Conservation (phyloP, 2,113 vertebrate species). For the Sterrhoptilus dennistouni region DNA sequence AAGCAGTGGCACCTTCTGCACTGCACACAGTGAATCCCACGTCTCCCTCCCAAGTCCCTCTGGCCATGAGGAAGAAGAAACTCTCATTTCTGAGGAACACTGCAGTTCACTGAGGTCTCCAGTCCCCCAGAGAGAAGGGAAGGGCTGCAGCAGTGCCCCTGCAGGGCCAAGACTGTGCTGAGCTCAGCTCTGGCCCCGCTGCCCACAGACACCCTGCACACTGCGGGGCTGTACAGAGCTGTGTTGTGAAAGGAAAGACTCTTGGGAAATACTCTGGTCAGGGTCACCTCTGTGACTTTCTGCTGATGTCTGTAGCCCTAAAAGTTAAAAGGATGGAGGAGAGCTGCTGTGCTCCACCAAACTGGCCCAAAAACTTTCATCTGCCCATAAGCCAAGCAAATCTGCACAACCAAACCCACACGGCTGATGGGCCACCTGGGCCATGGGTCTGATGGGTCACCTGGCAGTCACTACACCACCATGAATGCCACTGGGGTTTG, state of each 20-base stretch:
- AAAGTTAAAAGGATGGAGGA: slow-evolving; percentile 75
- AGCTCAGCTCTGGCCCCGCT: neutral
- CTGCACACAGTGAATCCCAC: neutral
- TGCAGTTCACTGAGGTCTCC: neutral
- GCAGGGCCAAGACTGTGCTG: fast-evolving
- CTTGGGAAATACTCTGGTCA: neutral
- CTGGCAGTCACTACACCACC: neutral
- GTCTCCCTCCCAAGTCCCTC: neutral
- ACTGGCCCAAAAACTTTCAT: neutral
- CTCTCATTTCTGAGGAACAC: neutral
- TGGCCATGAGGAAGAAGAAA: neutral
- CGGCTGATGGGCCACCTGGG: neutral
- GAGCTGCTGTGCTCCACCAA: slow-evolving; percentile 62
- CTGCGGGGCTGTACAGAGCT: neutral
- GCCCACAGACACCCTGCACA: neutral
- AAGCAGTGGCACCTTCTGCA: neutral
- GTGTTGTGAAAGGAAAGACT: neutral
- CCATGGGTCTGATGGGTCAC: neutral
- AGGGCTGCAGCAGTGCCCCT: neutral
- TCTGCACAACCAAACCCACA: neutral
- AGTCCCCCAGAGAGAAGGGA: neutral
- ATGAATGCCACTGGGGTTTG: neutral
- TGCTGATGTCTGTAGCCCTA: slow-evolving; percentile 32
- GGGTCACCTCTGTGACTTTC: slow-evolving; percentile 67
- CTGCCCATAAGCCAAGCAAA: slow-evolving; percentile 72